Conservation (phyloP, 2,888 invertebrate genomes). For the Nomada ruficornis region DNA sequence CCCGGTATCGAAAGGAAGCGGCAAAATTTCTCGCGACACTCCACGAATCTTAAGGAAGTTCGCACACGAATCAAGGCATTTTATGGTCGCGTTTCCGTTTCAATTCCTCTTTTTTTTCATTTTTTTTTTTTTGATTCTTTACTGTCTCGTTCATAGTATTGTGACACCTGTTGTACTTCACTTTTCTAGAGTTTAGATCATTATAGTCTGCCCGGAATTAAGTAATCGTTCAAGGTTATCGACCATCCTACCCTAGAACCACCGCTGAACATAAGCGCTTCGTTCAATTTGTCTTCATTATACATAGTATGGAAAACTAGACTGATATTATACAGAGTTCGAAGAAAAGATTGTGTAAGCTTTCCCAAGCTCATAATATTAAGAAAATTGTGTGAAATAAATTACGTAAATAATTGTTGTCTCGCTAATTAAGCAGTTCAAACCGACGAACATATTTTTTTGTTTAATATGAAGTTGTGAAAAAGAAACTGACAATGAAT, state of each 20-base stretch:
- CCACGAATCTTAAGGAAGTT: slow-evolving; percentile 1
- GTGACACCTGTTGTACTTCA: slow-evolving; percentile 56
- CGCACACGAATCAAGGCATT: slow-evolving; percentile 33
- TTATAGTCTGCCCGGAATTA: slow-evolving; percentile 9
- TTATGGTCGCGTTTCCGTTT: slow-evolving; percentile 35
- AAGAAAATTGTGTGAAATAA: neutral
- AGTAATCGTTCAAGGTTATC: neutral
- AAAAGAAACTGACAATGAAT: neutral
- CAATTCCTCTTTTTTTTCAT: slow-evolving; percentile 23
- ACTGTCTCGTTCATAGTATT: slow-evolving; percentile 27
- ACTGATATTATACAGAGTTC: neutral
- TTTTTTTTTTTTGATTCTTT: slow-evolving; percentile 11
- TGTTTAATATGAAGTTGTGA: neutral
- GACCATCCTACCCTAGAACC: neutral
- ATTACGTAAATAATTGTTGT: no score
- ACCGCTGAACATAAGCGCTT: neutral
- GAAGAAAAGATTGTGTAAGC: neutral
- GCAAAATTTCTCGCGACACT: slow-evolving; percentile 18
- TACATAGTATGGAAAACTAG: neutral
- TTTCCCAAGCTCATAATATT: neutral
- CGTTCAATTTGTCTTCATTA: neutral
- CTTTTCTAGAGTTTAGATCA: slow-evolving; percentile 27
- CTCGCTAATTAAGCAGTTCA: neutral
- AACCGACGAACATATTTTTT: neutral
- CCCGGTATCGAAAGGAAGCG: slow-evolving; percentile 17